These are phyloP conservation scores for Drosophila pseudoananassae DNA, from an alignment of 1,140 invertebrate genomes.

Conservation along the genomic window DNA sequence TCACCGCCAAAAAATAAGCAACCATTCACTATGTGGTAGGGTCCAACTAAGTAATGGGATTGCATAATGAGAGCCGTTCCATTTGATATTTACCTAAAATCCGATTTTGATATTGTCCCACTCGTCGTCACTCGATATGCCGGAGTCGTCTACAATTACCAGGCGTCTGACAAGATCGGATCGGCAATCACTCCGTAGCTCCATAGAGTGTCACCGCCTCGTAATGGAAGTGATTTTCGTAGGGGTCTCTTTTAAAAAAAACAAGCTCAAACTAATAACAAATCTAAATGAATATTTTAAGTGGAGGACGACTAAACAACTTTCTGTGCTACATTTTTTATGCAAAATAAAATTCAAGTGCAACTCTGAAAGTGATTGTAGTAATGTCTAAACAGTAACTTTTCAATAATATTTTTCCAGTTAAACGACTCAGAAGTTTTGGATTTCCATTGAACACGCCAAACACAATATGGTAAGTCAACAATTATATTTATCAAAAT, in stretches of 20 bases:
- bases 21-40: slow-evolving; percentile 66
- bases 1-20: slow-evolving; percentile 37
- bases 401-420: slow-evolving; percentile 58
- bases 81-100: slow-evolving; percentile 74
- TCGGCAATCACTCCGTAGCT: neutral
- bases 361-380: slow-evolving; percentile 39
- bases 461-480: slow-evolving; percentile 69
- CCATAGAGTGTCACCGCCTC: neutral
- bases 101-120: slow-evolving; percentile 77
- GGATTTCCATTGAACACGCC: slow-evolving; percentile 45
- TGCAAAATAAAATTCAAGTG: slow-evolving; percentile 15
- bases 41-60: slow-evolving; percentile 60
- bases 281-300: slow-evolving; percentile 5
- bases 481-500: neutral
- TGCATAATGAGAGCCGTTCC: slow-evolving; percentile 62
- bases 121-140: slow-evolving; percentile 74
- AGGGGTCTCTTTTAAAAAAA: neutral
- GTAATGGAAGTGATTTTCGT: slow-evolving; percentile 28
- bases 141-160: slow-evolving; percentile 71
- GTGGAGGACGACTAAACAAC: slow-evolving; percentile 46
- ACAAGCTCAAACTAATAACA: slow-evolving; percentile 14
- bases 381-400: slow-evolving; percentile 16
- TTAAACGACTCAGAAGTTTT: slow-evolving; percentile 61
- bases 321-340: slow-evolving; percentile 28
- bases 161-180: slow-evolving; percentile 12